phyloP scores from a whole-genome alignment of 2,888 invertebrate species.

The Uloborus plumipes region DNA sequence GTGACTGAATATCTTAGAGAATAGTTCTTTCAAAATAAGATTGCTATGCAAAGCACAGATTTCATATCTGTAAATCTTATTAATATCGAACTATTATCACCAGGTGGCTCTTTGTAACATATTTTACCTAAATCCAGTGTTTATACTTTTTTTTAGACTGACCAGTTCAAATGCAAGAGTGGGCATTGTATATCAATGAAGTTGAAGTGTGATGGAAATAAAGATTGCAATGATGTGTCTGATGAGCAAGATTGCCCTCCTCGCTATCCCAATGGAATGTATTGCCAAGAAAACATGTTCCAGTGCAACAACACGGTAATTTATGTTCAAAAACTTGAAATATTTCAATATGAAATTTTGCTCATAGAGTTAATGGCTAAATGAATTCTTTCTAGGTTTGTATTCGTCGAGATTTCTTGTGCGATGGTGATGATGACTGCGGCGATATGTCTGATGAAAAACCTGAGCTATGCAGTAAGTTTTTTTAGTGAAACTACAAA shows the following conservation, averaged over 20 bases:
- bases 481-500: slow-evolving; percentile 16
- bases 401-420: slow-evolving; percentile 88
- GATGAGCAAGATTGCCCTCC: slow-evolving; percentile 92
- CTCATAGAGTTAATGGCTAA: background rate
- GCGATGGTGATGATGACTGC: slow-evolving; percentile 92
- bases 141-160: slow-evolving; percentile 79
- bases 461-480: slow-evolving; percentile 79
- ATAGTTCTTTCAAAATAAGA: too few relatives aligned
- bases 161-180: slow-evolving; percentile 90
- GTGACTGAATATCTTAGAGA: too few relatives aligned
- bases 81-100: too few relatives aligned
- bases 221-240: slow-evolving; percentile 89
- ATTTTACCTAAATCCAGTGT: too few relatives aligned
- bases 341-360: background rate
- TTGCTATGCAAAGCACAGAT: too few relatives aligned
- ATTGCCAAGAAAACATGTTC: slow-evolving; percentile 90
- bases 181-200: slow-evolving; percentile 93
- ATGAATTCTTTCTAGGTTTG: slow-evolving; percentile 75
- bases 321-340: background rate
- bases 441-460: slow-evolving; percentile 92
- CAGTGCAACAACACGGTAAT: slow-evolving; percentile 86
- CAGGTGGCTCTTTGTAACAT: too few relatives aligned
- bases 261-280: slow-evolving; percentile 87
- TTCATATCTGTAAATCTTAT: too few relatives aligned
- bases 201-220: slow-evolving; percentile 89